Percentiles rank a stretch among this genome's conserved stretches.
These are phyloP conservation scores for Osmoderma eremita DNA, from an alignment of 2,888 invertebrate species.

Conservation along the genomic window DNA sequence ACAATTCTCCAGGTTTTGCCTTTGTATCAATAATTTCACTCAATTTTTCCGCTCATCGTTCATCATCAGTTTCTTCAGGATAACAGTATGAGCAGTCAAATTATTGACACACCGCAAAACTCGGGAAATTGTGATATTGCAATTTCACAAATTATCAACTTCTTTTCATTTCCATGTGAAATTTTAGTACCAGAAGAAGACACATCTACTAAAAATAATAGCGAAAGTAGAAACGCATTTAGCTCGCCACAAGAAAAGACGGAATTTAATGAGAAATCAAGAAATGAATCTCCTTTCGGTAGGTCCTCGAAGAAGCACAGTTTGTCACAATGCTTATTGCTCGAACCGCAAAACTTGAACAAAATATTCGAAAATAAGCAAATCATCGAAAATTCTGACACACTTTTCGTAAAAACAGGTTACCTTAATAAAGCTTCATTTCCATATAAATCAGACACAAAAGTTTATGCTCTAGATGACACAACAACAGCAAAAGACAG, in stretches of 20 bases:
- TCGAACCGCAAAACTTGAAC: conserved; percentile 62
- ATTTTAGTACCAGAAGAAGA: conserved; percentile 66
- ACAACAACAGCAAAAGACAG: conserved; percentile 43
- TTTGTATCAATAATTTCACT: no score
- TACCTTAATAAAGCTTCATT: conserved; percentile 54
- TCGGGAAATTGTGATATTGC: no score
- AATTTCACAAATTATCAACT: no score
- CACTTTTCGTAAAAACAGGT: conserved; percentile 60
- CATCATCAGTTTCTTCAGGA: no score
- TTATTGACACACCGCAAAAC: no score
- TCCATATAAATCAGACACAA: conserved; percentile 37
- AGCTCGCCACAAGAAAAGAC: conserved; percentile 63
- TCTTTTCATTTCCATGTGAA: neutral
- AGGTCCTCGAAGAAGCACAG: conserved; percentile 58
- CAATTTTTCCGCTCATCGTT: no score
- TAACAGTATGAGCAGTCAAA: no score
- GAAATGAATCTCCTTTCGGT: conserved; percentile 55
- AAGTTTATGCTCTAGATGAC: conserved; percentile 46
- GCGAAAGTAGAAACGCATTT: conserved; percentile 59
- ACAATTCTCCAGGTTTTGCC: no score
- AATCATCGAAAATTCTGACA: conserved; percentile 62
- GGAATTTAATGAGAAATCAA: conserved; percentile 53
- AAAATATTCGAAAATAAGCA: conserved; percentile 63
- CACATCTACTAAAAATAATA: conserved; percentile 43
- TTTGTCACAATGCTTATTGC: conserved; percentile 59